Conservation (phyloP, 2,797 vertebrate genomes). For the Ciconia nigra region DNA sequence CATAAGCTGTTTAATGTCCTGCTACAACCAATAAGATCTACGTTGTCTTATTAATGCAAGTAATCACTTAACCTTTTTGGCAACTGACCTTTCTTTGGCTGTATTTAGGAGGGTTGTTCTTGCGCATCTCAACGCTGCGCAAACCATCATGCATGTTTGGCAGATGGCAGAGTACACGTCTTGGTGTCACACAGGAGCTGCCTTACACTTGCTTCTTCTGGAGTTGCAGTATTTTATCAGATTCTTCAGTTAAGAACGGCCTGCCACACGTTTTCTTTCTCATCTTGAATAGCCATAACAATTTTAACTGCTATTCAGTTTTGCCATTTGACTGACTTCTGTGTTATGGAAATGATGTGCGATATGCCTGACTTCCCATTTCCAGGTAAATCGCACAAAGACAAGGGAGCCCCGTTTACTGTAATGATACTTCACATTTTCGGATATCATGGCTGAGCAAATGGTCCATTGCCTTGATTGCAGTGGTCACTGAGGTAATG, state of each 20-base stretch:
- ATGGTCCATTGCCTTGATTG: constrained; percentile 19
- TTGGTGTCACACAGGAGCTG: not conserved
- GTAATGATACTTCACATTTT: not conserved
- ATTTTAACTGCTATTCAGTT: not conserved
- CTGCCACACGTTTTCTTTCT: not conserved
- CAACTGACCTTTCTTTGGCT: not conserved
- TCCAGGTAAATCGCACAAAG: constrained; percentile 2
- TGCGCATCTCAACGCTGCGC: not conserved
- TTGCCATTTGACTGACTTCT: constrained; percentile 1
- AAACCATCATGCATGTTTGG: rapidly evolving
- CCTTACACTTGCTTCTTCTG: not conserved
- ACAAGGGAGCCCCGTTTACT: not conserved
- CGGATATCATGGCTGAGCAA: not conserved
- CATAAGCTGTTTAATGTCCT: not conserved
- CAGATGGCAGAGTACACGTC: not conserved
- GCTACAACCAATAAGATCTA: not conserved
- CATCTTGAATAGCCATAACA: not conserved
- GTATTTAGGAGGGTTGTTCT: not conserved
- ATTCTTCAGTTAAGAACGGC: not conserved
- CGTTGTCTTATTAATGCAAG: not conserved
- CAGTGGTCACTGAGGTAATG: constrained; percentile 13
- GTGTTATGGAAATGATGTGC: not conserved
- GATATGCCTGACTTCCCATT: not conserved
- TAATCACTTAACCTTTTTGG: not conserved
- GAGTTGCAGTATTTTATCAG: not conserved